Base-by-base conservation (phyloP, 1,140 invertebrate genomes). In the Zophobas morio region DNA sequence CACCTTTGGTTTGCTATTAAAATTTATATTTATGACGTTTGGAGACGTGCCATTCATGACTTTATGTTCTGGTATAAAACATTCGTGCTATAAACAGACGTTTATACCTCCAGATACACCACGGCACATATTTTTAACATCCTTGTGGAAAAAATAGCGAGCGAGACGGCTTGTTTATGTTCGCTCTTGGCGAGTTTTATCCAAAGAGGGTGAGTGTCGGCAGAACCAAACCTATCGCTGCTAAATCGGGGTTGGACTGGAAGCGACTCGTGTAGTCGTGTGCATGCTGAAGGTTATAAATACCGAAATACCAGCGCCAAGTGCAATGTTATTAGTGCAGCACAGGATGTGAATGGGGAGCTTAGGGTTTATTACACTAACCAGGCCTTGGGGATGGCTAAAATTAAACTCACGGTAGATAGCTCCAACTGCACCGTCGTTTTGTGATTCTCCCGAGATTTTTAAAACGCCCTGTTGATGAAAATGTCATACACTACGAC, bases 21-120 rank as follows among this genome's bases (percentile, higher is more conserved):
- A 73, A 73, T 73, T 73, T 53, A 73, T 74, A 74, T 74, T 74
- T 57, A 57, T 74, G 72, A 74, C 72, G 72, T 74, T 74, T 74
- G 72, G 72, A 74, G 72, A 74, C 37, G 72, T 74, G 72, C 72
- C 72, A 74, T 74, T 74, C 72, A 74, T 74, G 53, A 74, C 37
- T 74, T 74, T 74, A 57, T 57, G 40, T 36, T 57, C 56, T 72
- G 70, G 51, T 72, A 53, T 51, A 72, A 72, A 72, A 53, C 70
- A 72, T 42, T 42, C 37, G 51, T 72, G 51, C 51, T 73, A 73
- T 73, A 73, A 73, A 73, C 71, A 73, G 71, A 36, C 33, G 54
- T 71, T 71, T 71, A 71, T 70, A 42, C 49, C 47, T 71, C 47
- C 40, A 49, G 46, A 56, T 54, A 35, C 47, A 51, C 32, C 36